Base-by-base conservation (phyloP, 2,797 vertebrate genomes). In the Heliangelus exortis region DNA sequence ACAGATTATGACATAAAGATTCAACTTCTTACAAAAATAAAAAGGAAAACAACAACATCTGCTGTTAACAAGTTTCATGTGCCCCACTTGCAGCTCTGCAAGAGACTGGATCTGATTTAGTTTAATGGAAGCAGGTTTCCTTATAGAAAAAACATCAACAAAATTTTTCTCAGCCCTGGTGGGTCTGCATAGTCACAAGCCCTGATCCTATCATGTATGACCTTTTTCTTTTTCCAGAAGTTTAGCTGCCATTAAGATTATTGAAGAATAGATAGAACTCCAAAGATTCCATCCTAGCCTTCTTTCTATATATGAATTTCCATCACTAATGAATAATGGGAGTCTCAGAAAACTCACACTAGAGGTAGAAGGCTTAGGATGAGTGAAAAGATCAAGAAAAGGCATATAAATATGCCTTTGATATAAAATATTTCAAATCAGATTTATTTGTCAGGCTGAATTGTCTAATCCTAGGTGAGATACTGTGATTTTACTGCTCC, bases 41-140 rank as follows among this genome's bases (percentile, higher is more conserved):
- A 84, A 76, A 53, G 16, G 53, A 68, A 95, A 92, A 51, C 36
- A 75, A 9, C 48, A 79, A 59, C 59, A 83, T 57, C 78, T 94
- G 91, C 79, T 72, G 33, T 34, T 92, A 93, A 96, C 57, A 54
- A 47, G 26, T 87, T 93, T 93, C 92, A 92, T 87, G 83, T 92
- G 84, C 36, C 54, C 4, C 0, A 11, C 22, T 89, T 91, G 34
- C 34, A 87, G 5, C 9, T 51, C 50, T 58, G 17, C 31, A 80
- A 74, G 21, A 18, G 13, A 53, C 18, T 20, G 25, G 39, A 29
- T 87, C 53, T 85, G 51, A 45, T 62, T 78, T 66, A 68, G 39
- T 15, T 12, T n/a, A 26, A 69, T 48, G 25, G 39, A 47, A 85
- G 12, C 65, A 93, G 15, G 17, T 68, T 84, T 89, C 12, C 19